Percentiles rank a stretch among this genome's conserved stretches.
Evolutionary conservation across 2,797 vertebrate genomes (phyloP).

Genomic region (Crenuchus spilurus): DNA sequence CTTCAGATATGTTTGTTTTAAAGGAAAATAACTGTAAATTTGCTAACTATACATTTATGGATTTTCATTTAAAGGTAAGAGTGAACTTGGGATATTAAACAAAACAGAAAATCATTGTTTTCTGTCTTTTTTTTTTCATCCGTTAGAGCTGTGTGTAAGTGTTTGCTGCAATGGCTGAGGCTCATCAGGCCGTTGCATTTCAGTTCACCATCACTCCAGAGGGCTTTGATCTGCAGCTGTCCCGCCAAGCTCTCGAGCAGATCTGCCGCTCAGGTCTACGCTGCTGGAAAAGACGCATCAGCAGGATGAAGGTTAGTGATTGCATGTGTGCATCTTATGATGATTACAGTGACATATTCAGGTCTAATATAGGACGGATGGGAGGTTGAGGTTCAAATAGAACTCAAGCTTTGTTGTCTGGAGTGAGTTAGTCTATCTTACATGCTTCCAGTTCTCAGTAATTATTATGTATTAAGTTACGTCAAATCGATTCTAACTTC

Average conservation of each 20-base stretch:
- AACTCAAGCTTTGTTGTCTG: too few species aligned
- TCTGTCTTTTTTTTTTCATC: background rate
- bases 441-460: too few species aligned
- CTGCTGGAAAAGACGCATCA: slow-evolving; percentile 81
- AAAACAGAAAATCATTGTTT: too few species aligned
- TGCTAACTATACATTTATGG: too few species aligned
- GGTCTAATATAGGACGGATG: background rate
- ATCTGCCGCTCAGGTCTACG: slow-evolving; percentile 77
- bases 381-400: too few species aligned
- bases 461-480: too few species aligned
- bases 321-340: background rate
- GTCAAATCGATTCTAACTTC: too few species aligned
- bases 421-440: too few species aligned
- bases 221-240: slow-evolving; percentile 79
- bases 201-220: slow-evolving; percentile 84
- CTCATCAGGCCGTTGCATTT: slow-evolving; percentile 83
- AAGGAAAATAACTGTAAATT: too few species aligned
- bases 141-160: background rate
- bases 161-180: slow-evolving; percentile 76
- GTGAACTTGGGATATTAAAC: too few species aligned
- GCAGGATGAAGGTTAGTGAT: slow-evolving; percentile 71
- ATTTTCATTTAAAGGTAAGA: too few species aligned
- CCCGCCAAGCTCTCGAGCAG: slow-evolving; percentile 79
- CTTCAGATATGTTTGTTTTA: too few species aligned
- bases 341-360: background rate